phyloP scores from a whole-genome alignment of 2,797 vertebrate species.

The Nyctibius grandis region DNA sequence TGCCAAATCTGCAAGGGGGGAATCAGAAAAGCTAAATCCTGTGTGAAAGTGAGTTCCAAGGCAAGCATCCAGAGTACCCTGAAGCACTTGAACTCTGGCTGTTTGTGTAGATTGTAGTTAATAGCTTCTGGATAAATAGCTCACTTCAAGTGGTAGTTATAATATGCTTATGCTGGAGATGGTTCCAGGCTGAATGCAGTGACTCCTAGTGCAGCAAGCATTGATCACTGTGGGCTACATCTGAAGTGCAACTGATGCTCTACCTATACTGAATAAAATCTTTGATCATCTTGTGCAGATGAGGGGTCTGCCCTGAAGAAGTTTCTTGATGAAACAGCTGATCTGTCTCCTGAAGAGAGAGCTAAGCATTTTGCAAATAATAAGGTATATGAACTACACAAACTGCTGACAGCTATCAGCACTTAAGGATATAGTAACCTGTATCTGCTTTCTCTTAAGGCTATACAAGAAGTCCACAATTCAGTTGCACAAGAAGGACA shows the following conservation, averaged over 20 bases:
- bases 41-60: background rate
- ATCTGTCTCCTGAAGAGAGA: slow-evolving; percentile 86
- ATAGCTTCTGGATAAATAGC: background rate
- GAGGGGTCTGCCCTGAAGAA: slow-evolving; percentile 86
- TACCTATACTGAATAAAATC: background rate
- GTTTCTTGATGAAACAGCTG: slow-evolving; percentile 88
- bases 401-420: background rate
- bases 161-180: background rate
- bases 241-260: background rate
- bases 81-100: background rate
- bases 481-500: slow-evolving; percentile 88
- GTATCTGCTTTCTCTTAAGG: slow-evolving; percentile 69
- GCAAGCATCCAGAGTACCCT: background rate
- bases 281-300: slow-evolving; percentile 36
- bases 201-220: background rate
- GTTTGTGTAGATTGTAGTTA: background rate
- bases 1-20: background rate
- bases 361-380: slow-evolving; percentile 89
- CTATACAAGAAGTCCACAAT: slow-evolving; percentile 86
- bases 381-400: slow-evolving; percentile 72
- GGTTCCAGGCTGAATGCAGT: background rate
- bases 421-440: background rate
- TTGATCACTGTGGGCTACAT: background rate
- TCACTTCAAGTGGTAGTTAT: background rate
- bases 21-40: background rate